Evolutionary conservation across 2,888 invertebrate species (phyloP).

Genomic region (Dysmachus trigonus): DNA sequence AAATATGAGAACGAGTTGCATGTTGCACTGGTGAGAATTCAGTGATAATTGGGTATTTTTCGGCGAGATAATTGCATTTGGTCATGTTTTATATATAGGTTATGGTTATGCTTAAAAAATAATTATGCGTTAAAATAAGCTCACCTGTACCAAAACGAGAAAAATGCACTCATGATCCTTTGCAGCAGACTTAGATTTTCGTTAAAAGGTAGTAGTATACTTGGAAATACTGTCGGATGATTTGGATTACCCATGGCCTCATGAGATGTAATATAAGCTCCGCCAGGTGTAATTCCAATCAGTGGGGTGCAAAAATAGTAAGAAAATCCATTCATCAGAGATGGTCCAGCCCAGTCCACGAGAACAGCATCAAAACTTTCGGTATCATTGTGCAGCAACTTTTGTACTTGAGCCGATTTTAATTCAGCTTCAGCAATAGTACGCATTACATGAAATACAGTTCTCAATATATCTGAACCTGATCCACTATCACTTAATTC

Average conservation of each 20-base stretch:
- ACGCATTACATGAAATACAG: slow-evolving; percentile 53
- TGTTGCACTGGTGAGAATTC: background rate
- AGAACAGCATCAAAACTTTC: slow-evolving; percentile 68
- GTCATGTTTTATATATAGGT: background rate
- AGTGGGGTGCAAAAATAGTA: slow-evolving; percentile 68
- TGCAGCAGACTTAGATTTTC: slow-evolving; percentile 64
- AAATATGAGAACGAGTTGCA: background rate
- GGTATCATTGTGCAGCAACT: slow-evolving; percentile 55
- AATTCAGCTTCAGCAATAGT: slow-evolving; percentile 53
- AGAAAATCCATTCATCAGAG: slow-evolving; percentile 66
- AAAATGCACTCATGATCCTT: slow-evolving; percentile 53
- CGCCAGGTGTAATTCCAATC: slow-evolving; percentile 67
- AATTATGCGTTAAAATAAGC: slow-evolving; percentile 2
- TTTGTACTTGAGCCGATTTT: slow-evolving; percentile 54
- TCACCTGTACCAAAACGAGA: slow-evolving; percentile 53
- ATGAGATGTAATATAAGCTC: slow-evolving; percentile 66
- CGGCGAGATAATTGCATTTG: background rate
- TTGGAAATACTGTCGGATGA: slow-evolving; percentile 67
- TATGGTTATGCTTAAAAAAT: too few species aligned
- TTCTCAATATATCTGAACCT: slow-evolving; percentile 53
- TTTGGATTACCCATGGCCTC: slow-evolving; percentile 67
- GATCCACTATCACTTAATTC: slow-evolving; percentile 51
- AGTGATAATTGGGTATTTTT: background rate
- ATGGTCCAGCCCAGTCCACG: slow-evolving; percentile 67
- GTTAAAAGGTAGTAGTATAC: slow-evolving; percentile 65